Conservation (phyloP, 2,888 invertebrate genomes). For the Cinara cedri region DNA sequence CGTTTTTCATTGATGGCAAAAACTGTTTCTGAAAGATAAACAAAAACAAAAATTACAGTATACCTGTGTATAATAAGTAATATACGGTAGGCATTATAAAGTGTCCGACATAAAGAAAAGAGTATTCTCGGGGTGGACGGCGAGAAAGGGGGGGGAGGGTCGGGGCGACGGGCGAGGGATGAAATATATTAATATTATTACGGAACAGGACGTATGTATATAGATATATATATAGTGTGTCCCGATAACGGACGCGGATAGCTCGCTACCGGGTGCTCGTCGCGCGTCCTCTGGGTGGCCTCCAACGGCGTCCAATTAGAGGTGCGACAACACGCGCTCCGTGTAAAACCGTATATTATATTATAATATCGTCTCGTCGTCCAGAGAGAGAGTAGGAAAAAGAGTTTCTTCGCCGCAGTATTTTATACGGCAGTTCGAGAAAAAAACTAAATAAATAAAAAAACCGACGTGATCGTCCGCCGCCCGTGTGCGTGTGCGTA, state of each 20-base stretch:
- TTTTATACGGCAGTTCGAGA: not conserved
- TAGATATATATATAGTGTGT: no score
- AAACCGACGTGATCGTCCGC: not conserved
- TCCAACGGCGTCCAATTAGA: slow-evolving; percentile 53
- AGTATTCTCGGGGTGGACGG: no score
- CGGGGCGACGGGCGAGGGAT: not conserved
- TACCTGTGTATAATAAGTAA: not conserved
- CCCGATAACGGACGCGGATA: not conserved
- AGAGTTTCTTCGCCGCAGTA: not conserved
- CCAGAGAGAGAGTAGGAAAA: not conserved
- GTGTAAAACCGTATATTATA: slow-evolving; percentile 50
- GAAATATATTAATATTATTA: slow-evolving; percentile 26
- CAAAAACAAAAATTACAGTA: no score
- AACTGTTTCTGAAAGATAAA: not conserved
- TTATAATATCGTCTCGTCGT: slow-evolving; percentile 11
- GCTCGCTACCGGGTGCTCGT: slow-evolving; percentile 27
- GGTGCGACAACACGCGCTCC: slow-evolving; percentile 52
- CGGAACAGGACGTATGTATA: not conserved
- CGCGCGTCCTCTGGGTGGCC: slow-evolving; percentile 47
- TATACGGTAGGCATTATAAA: not conserved
- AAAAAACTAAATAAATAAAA: slow-evolving; percentile 14
- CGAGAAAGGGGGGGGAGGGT: not conserved
- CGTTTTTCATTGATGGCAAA: slow-evolving; percentile 11
- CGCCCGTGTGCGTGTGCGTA: not conserved
- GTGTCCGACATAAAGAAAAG: not conserved